phyloP scores from a whole-genome alignment of 2,888 invertebrate species.

The Dryobotodes eremita region DNA sequence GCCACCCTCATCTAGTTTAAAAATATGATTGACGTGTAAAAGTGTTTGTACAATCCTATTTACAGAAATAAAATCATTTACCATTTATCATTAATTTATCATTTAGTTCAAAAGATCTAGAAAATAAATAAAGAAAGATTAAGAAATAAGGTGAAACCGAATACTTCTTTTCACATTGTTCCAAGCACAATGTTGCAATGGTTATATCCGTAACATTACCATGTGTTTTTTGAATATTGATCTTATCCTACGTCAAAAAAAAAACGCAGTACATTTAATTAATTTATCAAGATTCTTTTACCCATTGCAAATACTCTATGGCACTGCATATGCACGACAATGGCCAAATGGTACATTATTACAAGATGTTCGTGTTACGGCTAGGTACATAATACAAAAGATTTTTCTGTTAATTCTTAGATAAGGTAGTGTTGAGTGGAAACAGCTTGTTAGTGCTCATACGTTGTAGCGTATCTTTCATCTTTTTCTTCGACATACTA shows the following conservation, averaged over 20 bases:
- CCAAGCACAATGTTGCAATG: background rate
- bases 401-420: constrained; percentile 42
- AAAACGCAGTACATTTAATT: background rate
- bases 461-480: constrained; percentile 31
- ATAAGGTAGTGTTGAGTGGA: constrained; percentile 32
- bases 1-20: too few relatives aligned
- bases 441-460: constrained; percentile 37
- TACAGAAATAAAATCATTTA: too few relatives aligned
- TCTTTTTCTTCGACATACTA: constrained; percentile 34
- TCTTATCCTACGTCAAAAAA: background rate
- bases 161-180: background rate
- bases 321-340: background rate
- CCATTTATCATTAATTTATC: too few relatives aligned
- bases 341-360: background rate
- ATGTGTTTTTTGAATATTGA: background rate
- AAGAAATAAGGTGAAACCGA: background rate
- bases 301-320: background rate
- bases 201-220: background rate
- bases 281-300: background rate
- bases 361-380: background rate
- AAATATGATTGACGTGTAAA: too few relatives aligned
- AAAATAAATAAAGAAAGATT: background rate
- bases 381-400: background rate
- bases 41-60: too few relatives aligned
- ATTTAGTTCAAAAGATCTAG: background rate